Evolutionary conservation across 2,113 vertebrate genomes (phyloP).

Genomic region (Empidonax traillii): DNA sequence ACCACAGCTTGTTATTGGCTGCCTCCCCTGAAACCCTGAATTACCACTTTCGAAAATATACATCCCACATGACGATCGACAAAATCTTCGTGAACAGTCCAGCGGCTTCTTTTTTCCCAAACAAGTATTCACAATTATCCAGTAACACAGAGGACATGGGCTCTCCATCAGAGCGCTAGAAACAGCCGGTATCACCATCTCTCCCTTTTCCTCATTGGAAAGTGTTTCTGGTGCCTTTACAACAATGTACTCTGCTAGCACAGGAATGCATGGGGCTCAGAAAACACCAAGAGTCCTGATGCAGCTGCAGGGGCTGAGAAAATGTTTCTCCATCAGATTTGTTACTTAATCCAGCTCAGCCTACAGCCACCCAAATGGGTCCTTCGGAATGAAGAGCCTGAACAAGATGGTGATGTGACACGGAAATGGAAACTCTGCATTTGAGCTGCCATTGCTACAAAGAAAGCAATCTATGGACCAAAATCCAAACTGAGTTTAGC

Average conservation of each 20-base stretch:
- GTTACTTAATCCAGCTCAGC: neutral
- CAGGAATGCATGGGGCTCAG: neutral
- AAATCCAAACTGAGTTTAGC: neutral
- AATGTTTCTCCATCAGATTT: neutral
- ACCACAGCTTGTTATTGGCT: neutral
- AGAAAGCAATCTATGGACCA: neutral
- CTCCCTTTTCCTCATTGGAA: neutral
- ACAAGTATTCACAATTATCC: neutral
- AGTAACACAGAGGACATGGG: neutral
- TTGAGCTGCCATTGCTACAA: neutral
- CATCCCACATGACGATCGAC: rapidly evolving
- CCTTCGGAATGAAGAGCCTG: neutral
- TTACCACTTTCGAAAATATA: neutral
- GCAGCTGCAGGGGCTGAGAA: neutral
- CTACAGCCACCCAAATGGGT: rapidly evolving
- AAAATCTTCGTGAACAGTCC: neutral
- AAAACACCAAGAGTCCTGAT: neutral
- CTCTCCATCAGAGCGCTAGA: neutral
- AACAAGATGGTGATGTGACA: neutral
- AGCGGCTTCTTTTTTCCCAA: neutral
- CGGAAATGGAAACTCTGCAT: neutral
- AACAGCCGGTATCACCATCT: neutral
- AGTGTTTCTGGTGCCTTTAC: neutral
- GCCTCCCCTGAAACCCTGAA: neutral
- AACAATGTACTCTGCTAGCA: neutral